A percentile compares a stretch with the other conserved stretches of the same genome.
These are phyloP conservation scores for Pagetopsis macropterus DNA, from an alignment of 2,797 vertebrate species.

Conservation along the genomic window DNA sequence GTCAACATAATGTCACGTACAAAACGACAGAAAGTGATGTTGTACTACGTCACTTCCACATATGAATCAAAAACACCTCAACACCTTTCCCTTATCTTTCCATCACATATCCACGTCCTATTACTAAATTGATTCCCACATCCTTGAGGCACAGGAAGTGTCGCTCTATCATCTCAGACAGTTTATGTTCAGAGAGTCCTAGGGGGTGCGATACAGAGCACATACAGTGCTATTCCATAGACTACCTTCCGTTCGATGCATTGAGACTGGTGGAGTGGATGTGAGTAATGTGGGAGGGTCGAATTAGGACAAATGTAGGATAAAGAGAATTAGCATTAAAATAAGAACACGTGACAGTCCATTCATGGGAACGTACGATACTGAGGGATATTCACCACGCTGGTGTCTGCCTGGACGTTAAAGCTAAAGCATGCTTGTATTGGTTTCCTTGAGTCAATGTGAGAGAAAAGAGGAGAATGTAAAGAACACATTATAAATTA, in stretches of 20 bases:
- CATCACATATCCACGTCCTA: constrained; percentile 52
- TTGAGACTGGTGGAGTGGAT: constrained; percentile 16
- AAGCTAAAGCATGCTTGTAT: constrained; percentile 7
- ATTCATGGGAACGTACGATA: not conserved
- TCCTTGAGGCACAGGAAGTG: constrained; percentile 56
- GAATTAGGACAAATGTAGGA: constrained; percentile 27
- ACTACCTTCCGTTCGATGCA: constrained; percentile 48
- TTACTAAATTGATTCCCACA: constrained; percentile 63
- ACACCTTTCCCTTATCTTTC: constrained; percentile 41
- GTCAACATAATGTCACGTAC: constrained; percentile 40
- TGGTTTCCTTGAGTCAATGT: constrained; percentile 28
- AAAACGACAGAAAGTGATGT: constrained; percentile 24
- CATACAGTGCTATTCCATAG: constrained; percentile 22
- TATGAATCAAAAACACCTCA: constrained; percentile 39
- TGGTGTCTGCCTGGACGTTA: constrained; percentile 11
- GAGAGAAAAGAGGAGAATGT: not conserved
- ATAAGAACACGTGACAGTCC: not conserved
- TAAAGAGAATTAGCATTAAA: constrained; percentile 26
- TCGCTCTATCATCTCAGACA: constrained; percentile 51
- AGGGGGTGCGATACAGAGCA: not conserved
- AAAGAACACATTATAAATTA: not conserved
- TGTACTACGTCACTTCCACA: constrained; percentile 19
- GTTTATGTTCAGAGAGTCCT: constrained; percentile 48
- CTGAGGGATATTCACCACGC: not conserved
- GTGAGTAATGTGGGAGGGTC: not conserved